Percentiles rank a stretch among this genome's conserved stretches.
phyloP scores from a whole-genome alignment of 2,797 vertebrate species.

The Sebastes iracundus region DNA sequence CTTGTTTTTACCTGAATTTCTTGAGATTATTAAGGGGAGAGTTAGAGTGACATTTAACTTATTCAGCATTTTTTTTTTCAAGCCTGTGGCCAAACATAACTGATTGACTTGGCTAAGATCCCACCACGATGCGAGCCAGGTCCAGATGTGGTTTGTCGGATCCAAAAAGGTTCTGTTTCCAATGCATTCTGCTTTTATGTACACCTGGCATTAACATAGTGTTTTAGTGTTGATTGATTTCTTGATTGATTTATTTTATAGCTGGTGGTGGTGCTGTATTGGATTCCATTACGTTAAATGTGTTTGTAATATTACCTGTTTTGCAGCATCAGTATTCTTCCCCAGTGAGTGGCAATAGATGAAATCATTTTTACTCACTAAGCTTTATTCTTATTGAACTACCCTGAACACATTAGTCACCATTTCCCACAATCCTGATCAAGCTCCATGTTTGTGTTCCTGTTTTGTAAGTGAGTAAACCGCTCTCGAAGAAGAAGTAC shows the following conservation, averaged over 20 bases:
- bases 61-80: background rate
- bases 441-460: background rate
- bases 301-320: background rate
- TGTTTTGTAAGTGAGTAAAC: conserved; percentile 6
- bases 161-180: background rate
- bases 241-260: background rate
- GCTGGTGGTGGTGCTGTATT: background rate
- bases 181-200: background rate
- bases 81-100: background rate
- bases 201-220: background rate
- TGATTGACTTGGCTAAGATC: background rate
- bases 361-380: background rate
- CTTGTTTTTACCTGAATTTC: background rate
- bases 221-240: background rate
- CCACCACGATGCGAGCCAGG: background rate
- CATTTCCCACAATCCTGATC: conserved; percentile 22
- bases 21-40: background rate
- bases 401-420: conserved; percentile 21
- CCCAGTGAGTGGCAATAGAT: conserved; percentile 1
- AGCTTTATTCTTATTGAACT: conserved; percentile 34
- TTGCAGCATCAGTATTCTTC: background rate
- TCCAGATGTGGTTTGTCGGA: background rate
- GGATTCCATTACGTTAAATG: background rate
- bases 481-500: background rate
- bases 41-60: background rate